Evolutionary conservation across 35 echinoderm and acorn worm species (phyloP), one percentile per base, ranked within the genome.

Genomic region (Heliocidaris tuberculata): DNA sequence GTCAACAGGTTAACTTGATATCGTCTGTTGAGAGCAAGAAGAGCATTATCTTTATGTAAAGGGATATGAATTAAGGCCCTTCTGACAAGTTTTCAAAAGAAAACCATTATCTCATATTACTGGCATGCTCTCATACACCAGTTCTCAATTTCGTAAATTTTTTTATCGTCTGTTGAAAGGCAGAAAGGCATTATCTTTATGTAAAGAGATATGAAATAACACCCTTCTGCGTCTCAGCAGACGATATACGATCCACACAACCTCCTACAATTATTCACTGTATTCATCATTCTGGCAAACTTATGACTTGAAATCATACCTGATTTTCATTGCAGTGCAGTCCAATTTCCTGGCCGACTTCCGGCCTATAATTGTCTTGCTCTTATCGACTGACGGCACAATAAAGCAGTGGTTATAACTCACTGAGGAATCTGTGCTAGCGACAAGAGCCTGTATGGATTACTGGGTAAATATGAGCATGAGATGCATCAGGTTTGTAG

Each of bases 271-370:
- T 78, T 78, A 78, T 78, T 78, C 17, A 78, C 27, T 3, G 65
- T 78, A 27, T 78, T 27, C 27, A 71, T 16, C 61, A 71, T 78
- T 78, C 21, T 78, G 27, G 65, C 21, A 78, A n/a, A 19, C 17
- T 78, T 78, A 2, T 78, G 65, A 19, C 65, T 78, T 78, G 65
- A n/a, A 78, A 78, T 78, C 65, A 78, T 78, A 78, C 27, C 65
- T 78, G 65, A 78, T 78, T 78, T n/a, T 78, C 65, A 78, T 19
- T 78, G 19, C 21, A 19, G 21, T n/a, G 65, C 27, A 78, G 17
- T 78, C 65, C 65, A 78, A 78, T 78, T 78, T 78, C 65, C 65
- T 78, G 65, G 65, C 21, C 65, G 21, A 78, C 65, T 78, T 78
- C 65, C 65, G 21, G 65, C 27, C 7, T 2, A 78, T 78, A 78